Base-by-base conservation (phyloP, 2,113 vertebrate genomes). In the Cervus canadensis region DNA sequence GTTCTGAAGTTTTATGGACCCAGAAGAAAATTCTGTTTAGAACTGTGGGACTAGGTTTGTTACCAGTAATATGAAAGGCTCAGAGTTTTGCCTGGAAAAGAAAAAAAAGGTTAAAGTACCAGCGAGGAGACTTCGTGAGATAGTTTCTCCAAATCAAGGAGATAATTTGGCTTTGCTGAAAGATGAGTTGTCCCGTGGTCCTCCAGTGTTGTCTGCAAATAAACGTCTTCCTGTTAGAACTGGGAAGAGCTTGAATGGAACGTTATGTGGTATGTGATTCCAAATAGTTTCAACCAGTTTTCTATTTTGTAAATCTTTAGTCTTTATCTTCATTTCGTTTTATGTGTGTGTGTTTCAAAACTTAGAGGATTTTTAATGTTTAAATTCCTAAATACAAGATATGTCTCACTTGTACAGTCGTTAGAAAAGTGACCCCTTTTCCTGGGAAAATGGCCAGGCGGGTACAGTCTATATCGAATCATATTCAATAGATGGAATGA, bases 121-220 rank as follows among this genome's bases (percentile, higher is more conserved):
- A 4, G 98, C 98, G 0, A 97, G 97, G 89, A 99, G 97, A 95
- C 98, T 99, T 33, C 93, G 97, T 0, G 98, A 98, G 60, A 91
- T 71, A 21, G 15, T 76, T 67, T 96, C 98, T 54, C 93, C 98
- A 11, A 25, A 59, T 40, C 97, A 1, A 64, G 88, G 71, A 15
- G 71, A 88, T 30, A 82, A 33, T 14, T 92, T 50, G 48, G 19
- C 97, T 23, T n/a, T 33, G 48, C 50, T 57, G 12, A 97, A 60
- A 13, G 95, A 43, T 2, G 85, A 91, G 7, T 17, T 96, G 6
- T 2, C 76, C 36, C 13, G 84, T 7, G 15, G 62, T 5, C 88
- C 97, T 21, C 92, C 98, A 28, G 97, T 98, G 2, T 15, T 95
- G 86, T 15, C 74, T 25, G 93, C 97, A 64, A 98, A 94, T 87